Evolutionary conservation across 2,888 invertebrate species (phyloP).

Genomic region (Sceliomorpha sp.): DNA sequence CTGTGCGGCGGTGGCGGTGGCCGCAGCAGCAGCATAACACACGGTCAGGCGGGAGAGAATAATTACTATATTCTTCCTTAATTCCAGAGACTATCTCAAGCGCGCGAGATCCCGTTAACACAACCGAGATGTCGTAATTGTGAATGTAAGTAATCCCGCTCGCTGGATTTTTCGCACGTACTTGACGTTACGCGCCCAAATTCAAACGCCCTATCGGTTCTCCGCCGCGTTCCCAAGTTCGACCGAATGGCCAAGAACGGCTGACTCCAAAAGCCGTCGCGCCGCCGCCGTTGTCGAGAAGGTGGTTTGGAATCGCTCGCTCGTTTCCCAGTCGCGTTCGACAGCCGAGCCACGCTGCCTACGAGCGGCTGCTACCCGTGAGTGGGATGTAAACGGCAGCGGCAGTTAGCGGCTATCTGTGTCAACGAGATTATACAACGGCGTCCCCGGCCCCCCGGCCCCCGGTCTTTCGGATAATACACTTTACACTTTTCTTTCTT

Average conservation of each 20-base stretch:
- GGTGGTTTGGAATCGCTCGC: no score
- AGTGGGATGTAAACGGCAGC: constrained; percentile 53
- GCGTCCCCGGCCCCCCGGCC: constrained; percentile 48
- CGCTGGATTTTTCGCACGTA: constrained; percentile 39
- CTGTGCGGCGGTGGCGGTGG: no score
- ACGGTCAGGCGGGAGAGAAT: constrained; percentile 30
- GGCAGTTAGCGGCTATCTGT: constrained; percentile 58
- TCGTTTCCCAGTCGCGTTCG: constrained; percentile 14
- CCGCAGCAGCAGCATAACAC: constrained; percentile 10
- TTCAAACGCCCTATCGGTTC: constrained; percentile 43
- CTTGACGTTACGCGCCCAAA: constrained; percentile 26
- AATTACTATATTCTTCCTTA: constrained; percentile 49
- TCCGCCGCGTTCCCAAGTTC: no score
- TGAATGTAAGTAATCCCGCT: constrained; percentile 47
- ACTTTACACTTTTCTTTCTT: constrained; percentile 38
- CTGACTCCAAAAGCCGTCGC: no score
- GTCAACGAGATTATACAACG: constrained; percentile 65
- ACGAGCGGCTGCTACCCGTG: constrained; percentile 25
- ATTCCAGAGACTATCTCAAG: constrained; percentile 50
- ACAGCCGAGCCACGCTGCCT: constrained; percentile 27
- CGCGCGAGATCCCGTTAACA: constrained; percentile 50
- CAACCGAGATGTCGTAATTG: constrained; percentile 50
- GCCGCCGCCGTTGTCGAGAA: no score
- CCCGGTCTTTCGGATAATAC: constrained; percentile 48
- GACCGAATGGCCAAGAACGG: no score